phyloP scores from a whole-genome alignment of 2,113 vertebrate genomes.

The Nanger granti region DNA sequence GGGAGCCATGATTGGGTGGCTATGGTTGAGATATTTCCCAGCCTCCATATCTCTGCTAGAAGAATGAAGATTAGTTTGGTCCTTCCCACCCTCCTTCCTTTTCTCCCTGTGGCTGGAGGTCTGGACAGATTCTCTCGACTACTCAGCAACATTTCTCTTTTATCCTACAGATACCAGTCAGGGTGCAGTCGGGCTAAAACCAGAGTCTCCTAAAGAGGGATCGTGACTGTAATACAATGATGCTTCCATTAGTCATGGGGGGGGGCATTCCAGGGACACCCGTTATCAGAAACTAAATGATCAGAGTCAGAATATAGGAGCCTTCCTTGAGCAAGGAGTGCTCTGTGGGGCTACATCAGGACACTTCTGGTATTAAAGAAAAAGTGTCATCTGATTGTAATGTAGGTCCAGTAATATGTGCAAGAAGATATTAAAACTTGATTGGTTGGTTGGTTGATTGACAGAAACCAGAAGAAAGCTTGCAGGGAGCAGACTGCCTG shows the following conservation, averaged over 20 bases:
- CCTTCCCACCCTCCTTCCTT: neutral
- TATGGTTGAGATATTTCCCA: neutral
- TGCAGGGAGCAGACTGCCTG: neutral
- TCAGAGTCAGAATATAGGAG: neutral
- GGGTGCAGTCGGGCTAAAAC: slow-evolving; percentile 2
- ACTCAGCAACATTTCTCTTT: slow-evolving; percentile 45
- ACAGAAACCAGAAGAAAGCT: neutral
- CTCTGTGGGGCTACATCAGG: neutral
- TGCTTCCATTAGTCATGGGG: neutral
- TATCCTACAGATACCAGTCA: slow-evolving; percentile 9
- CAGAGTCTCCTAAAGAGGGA: neutral
- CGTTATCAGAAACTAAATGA: neutral
- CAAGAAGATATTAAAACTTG: neutral
- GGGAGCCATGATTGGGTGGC: neutral
- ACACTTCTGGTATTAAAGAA: neutral
- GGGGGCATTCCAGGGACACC: neutral
- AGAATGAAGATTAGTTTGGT: neutral
- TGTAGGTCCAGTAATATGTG: neutral
- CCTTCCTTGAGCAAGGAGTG: neutral
- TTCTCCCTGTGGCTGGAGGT: neutral
- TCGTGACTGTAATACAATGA: neutral
- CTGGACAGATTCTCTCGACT: slow-evolving; percentile 46
- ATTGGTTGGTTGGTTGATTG: neutral
- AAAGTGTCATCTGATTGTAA: neutral
- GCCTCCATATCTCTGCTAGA: slow-evolving; percentile 30